Evolutionary conservation across 2,113 vertebrate species (phyloP).

Genomic region (Nibea albiflora): DNA sequence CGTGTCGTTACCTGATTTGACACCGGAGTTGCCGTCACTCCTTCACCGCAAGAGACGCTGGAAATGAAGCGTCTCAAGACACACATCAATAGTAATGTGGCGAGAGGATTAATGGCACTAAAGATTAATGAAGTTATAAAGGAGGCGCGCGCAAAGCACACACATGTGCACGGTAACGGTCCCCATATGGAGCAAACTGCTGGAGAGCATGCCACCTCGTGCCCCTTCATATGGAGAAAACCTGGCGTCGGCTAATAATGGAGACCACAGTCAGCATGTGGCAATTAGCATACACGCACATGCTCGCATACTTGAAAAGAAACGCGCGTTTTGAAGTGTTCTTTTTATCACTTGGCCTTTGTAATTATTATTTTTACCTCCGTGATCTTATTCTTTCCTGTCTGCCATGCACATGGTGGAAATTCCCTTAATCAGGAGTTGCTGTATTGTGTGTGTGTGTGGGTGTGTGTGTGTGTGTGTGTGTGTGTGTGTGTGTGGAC

Average conservation of each 20-base stretch:
- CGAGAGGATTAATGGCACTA: slow-evolving; percentile 57
- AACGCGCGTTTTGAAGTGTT: slow-evolving; percentile 68
- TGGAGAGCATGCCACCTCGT: slow-evolving; percentile 52
- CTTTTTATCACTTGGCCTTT: slow-evolving; percentile 70
- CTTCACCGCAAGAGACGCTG: slow-evolving; percentile 22
- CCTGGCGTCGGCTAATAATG: slow-evolving; percentile 69
- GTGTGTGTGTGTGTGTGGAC: slow-evolving; percentile 44
- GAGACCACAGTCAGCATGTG: slow-evolving; percentile 61
- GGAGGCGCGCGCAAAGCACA: slow-evolving; percentile 23
- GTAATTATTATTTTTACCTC: slow-evolving; percentile 75
- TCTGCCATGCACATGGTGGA: slow-evolving; percentile 75
- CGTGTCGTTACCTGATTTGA: slow-evolving; percentile 59
- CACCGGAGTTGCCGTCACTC: slow-evolving; percentile 44
- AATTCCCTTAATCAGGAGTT: slow-evolving; percentile 71
- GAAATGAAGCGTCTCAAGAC: slow-evolving; percentile 49
- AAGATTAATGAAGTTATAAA: slow-evolving; percentile 68
- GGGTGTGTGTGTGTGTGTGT: slow-evolving; percentile 55
- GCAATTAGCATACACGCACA: slow-evolving; percentile 63
- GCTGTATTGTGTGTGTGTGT: slow-evolving; percentile 51
- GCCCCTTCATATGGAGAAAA: slow-evolving; percentile 72
- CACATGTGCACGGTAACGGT: slow-evolving; percentile 56
- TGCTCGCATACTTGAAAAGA: slow-evolving; percentile 56
- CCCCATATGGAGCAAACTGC: slow-evolving; percentile 65
- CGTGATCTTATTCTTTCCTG: slow-evolving; percentile 72
- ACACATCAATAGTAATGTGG: slow-evolving; percentile 66